Percentiles rank a stretch among this genome's conserved stretches.
Conservation (phyloP, 2,888 invertebrate species). For the Lottia gigantea region DNA sequence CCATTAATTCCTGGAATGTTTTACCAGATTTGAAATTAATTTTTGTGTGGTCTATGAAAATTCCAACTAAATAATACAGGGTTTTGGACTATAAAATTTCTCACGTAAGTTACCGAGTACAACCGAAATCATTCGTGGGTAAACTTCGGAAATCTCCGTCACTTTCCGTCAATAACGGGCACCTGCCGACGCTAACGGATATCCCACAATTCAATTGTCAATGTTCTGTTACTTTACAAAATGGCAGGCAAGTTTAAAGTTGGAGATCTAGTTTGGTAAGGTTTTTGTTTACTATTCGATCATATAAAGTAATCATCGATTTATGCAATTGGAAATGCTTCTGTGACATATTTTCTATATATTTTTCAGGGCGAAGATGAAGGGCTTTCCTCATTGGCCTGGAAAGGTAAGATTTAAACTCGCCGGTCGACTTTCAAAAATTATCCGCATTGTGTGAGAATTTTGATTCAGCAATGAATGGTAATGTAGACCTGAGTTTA, state of each 20-base stretch:
- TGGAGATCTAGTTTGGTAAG: constrained; percentile 79
- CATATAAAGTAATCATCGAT: background rate
- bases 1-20: too few species aligned
- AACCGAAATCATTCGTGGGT: too few species aligned
- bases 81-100: too few species aligned
- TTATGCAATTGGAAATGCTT: background rate
- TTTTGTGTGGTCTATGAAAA: too few species aligned
- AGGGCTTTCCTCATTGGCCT: constrained; percentile 96
- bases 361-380: constrained; percentile 94
- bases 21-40: too few species aligned
- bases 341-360: constrained; percentile 28
- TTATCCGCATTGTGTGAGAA: background rate
- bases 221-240: constrained; percentile 41
- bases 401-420: constrained; percentile 82
- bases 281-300: constrained; percentile 43
- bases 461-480: background rate
- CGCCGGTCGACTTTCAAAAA: constrained; percentile 8
- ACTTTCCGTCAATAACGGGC: background rate
- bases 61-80: too few species aligned
- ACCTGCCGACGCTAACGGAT: constrained; percentile 6
- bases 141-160: background rate
- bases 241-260: constrained; percentile 76
- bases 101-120: too few species aligned
- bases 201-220: constrained; percentile 17
- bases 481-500: too few species aligned